Conservation (phyloP, 2,888 invertebrate species). For the Miltochrista miniata region DNA sequence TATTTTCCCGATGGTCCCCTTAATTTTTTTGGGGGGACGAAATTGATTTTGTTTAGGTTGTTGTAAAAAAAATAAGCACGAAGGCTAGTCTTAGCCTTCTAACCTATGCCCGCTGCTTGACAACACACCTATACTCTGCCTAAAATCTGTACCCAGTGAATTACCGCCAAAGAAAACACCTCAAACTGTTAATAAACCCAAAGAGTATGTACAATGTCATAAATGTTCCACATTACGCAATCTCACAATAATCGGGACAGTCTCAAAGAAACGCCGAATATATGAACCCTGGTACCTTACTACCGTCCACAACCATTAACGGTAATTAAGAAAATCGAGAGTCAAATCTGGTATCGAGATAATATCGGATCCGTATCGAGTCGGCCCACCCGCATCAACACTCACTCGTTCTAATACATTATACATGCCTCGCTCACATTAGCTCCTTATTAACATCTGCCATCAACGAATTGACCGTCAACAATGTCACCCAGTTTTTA, state of each 20-base stretch:
- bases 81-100: too few species aligned
- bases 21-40: too few species aligned
- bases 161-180: too few species aligned
- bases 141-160: too few species aligned
- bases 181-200: too few species aligned
- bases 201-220: too few species aligned
- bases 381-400: slow-evolving; percentile 69
- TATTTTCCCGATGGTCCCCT: too few species aligned
- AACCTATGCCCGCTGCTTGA: too few species aligned
- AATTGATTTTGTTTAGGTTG: too few species aligned
- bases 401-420: slow-evolving; percentile 65
- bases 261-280: slow-evolving; percentile 22
- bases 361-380: slow-evolving; percentile 69
- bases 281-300: slow-evolving; percentile 47
- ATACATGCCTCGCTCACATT: slow-evolving; percentile 69
- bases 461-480: slow-evolving; percentile 44
- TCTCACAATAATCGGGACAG: slow-evolving; percentile 11
- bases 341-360: slow-evolving; percentile 74
- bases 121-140: too few species aligned
- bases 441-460: slow-evolving; percentile 55
- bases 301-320: slow-evolving; percentile 69
- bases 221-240: not conserved
- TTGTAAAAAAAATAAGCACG: too few species aligned
- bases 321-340: slow-evolving; percentile 79
- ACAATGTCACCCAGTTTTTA: slow-evolving; percentile 29